phyloP scores from a whole-genome alignment of 2,113 vertebrate genomes.

The Tenebrosternarchus preto region DNA sequence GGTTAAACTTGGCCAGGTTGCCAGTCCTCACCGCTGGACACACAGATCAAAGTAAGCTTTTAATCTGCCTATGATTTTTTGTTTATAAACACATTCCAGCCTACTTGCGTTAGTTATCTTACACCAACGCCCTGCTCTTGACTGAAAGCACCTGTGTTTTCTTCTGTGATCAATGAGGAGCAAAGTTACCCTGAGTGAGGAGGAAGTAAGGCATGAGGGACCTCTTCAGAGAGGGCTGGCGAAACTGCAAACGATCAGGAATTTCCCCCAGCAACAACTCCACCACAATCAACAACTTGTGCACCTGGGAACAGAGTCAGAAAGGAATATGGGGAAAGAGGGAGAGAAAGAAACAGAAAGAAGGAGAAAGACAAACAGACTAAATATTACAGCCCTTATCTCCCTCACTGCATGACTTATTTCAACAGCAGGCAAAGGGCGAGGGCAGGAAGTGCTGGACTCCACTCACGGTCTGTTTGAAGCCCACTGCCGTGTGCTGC shows the following conservation, averaged over 20 bases:
- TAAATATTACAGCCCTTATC: no score
- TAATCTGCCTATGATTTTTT: not conserved
- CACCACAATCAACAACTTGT: conserved; percentile 96
- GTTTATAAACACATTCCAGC: no score
- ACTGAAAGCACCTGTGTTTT: no score
- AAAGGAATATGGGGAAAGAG: not conserved
- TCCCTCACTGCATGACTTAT: no score
- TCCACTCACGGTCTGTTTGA: conserved; percentile 91
- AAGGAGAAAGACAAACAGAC: not conserved
- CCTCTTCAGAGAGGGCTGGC: conserved; percentile 93
- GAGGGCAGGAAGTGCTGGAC: not conserved
- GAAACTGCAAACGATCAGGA: conserved; percentile 95
- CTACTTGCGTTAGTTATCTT: no score
- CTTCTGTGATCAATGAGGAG: no score
- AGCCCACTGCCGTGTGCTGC: conserved; percentile 95
- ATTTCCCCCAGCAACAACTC: conserved; percentile 95
- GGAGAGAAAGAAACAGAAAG: not conserved
- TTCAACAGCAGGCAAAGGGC: not conserved
- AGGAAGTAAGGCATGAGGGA: conserved; percentile 98
- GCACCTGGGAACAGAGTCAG: conserved; percentile 76
- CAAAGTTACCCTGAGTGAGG: conserved; percentile 86
- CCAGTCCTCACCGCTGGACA: conserved; percentile 87
- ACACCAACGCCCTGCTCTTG: no score
- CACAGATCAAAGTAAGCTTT: not conserved
- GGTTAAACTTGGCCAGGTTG: conserved; percentile 97